Evolutionary conservation across 2,797 vertebrate species (phyloP).

Genomic region (Hydrocynus forskahlii): DNA sequence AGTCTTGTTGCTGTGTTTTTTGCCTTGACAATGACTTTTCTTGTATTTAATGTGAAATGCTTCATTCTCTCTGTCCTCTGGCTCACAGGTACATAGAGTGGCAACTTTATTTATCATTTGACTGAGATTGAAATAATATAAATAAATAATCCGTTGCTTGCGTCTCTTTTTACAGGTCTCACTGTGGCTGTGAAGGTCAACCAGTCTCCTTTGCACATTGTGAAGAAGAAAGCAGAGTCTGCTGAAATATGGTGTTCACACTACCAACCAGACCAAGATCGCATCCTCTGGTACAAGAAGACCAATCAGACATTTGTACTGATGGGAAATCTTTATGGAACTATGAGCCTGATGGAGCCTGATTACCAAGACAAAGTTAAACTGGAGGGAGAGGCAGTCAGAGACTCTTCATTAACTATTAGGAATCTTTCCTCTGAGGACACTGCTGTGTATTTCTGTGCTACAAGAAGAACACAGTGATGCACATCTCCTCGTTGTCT

Average conservation of each 20-base stretch:
- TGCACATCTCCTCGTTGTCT: constrained; percentile 21
- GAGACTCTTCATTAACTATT: not conserved
- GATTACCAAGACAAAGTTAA: constrained; percentile 17
- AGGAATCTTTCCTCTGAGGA: constrained; percentile 9
- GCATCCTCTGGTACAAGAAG: constrained; percentile 23
- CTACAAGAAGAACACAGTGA: constrained; percentile 58
- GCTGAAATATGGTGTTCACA: constrained; percentile 34
- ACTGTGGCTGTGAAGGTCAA: not conserved
- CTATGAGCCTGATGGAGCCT: not conserved
- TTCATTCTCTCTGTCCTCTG: not conserved
- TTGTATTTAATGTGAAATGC: not conserved
- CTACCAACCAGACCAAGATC: not conserved
- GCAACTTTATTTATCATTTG: not conserved
- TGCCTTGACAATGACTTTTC: not conserved
- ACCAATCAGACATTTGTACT: not conserved
- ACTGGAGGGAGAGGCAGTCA: not conserved
- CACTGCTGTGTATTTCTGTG: constrained; percentile 53
- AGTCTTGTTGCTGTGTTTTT: not conserved
- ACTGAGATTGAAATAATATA: not conserved
- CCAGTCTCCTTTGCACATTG: constrained; percentile 24
- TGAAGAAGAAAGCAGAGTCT: constrained; percentile 3
- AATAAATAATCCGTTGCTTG: not conserved
- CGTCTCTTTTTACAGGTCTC: not conserved
- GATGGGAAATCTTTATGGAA: not conserved
- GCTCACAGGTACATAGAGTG: not conserved